Conservation (phyloP, 1,140 invertebrate genomes). For the Leptonema lineaticorne region DNA sequence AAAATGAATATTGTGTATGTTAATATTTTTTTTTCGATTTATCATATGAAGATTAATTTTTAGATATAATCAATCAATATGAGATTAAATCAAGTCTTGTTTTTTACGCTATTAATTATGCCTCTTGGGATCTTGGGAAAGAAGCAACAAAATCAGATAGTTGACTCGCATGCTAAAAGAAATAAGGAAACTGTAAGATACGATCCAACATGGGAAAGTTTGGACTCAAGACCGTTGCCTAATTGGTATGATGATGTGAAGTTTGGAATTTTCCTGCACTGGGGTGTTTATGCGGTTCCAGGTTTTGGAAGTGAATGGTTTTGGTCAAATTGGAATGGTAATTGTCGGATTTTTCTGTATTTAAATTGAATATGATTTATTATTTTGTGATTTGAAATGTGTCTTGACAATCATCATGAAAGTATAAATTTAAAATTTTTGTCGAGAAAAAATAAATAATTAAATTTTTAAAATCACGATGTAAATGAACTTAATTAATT, state of each 20-base stretch:
- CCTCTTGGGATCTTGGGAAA: too few species aligned
- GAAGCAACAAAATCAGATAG: too few species aligned
- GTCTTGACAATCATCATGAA: too few species aligned
- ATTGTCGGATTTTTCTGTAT: not conserved
- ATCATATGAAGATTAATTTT: too few species aligned
- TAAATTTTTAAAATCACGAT: constrained; percentile 36
- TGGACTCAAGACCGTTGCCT: constrained; percentile 82
- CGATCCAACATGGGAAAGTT: constrained; percentile 75
- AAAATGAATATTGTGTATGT: too few species aligned
- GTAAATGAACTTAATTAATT: constrained; percentile 44
- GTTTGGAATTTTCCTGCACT: constrained; percentile 91
- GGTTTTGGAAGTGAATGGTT: constrained; percentile 86
- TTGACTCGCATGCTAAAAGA: not conserved
- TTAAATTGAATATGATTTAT: not conserved
- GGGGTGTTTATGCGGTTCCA: constrained; percentile 91
- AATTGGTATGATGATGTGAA: constrained; percentile 88
- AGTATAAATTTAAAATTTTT: too few species aligned
- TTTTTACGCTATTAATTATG: too few species aligned
- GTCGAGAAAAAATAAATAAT: constrained; percentile 1
- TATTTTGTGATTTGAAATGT: not conserved
- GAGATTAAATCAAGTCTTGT: too few species aligned
- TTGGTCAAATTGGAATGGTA: constrained; percentile 77
- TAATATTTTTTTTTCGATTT: too few species aligned
- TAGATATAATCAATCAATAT: too few species aligned
- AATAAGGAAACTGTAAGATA: constrained; percentile 46